These are phyloP conservation scores for Halichondria panicea DNA, from an alignment of 37 sponge, comb jelly and placozoan species.

Conservation along the genomic window DNA sequence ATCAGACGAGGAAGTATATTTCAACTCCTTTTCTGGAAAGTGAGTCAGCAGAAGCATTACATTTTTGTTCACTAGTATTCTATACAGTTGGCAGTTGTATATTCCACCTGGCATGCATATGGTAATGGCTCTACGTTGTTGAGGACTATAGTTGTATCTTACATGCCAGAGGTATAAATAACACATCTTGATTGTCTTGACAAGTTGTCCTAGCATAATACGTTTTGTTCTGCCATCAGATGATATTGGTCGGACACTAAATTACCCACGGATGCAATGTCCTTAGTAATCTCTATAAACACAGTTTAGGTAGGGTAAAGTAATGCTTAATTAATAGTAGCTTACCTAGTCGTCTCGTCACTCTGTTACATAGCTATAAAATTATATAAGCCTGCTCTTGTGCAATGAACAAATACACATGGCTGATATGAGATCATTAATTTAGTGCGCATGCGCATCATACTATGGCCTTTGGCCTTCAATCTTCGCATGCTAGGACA, in stretches of 20 bases:
- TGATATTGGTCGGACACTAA: neutral
- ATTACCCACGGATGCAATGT: neutral
- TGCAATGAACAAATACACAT: too few species aligned
- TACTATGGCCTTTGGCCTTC: too few species aligned
- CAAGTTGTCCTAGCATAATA: neutral
- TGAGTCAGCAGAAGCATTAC: neutral
- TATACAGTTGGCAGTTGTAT: neutral
- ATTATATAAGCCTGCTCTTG: too few species aligned
- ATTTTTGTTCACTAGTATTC: neutral
- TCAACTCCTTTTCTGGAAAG: constrained; percentile 53
- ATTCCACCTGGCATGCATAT: neutral
- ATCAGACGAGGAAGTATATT: constrained; percentile 17
- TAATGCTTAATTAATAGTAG: too few species aligned
- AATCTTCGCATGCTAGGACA: too few species aligned
- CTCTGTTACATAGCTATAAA: too few species aligned
- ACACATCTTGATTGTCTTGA: too few species aligned
- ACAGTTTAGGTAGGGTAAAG: too few species aligned
- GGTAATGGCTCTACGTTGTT: neutral
- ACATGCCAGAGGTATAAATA: too few species aligned
- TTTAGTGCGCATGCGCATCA: too few species aligned
- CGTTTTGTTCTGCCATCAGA: neutral
- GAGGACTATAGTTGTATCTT: neutral
- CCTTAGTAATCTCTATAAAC: neutral
- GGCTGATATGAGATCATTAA: too few species aligned
- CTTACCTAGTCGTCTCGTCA: too few species aligned